Percentiles rank a stretch among this genome's conserved stretches.
Evolutionary conservation across 2,888 invertebrate species (phyloP).

Genomic region (Linnaemya tessellans): DNA sequence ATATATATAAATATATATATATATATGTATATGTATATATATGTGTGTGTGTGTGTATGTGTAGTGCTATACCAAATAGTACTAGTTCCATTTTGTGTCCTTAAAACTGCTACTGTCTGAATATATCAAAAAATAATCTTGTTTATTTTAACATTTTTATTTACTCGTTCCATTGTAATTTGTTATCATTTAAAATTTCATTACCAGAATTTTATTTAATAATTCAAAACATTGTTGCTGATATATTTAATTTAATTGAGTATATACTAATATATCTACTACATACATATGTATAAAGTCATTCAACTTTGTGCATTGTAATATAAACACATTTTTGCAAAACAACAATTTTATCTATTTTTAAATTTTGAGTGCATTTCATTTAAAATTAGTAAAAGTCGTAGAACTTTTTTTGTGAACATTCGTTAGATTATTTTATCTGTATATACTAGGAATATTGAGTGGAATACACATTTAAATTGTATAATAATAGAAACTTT

Average conservation of each 20-base stretch:
- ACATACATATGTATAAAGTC: constrained; percentile 21
- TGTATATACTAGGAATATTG: constrained; percentile 29
- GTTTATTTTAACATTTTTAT: constrained; percentile 35
- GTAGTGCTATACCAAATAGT: too few relatives aligned
- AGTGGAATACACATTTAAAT: constrained; percentile 54
- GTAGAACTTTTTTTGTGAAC: constrained; percentile 43
- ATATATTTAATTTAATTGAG: constrained; percentile 22
- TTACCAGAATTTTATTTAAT: constrained; percentile 27
- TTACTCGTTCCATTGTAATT: constrained; percentile 59
- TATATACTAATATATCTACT: constrained; percentile 2
- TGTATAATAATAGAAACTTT: constrained; percentile 52
- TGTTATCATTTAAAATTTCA: constrained; percentile 25
- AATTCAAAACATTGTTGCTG: constrained; percentile 40
- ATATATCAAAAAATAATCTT: not conserved
- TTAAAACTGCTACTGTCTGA: not conserved
- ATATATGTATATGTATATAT: too few relatives aligned
- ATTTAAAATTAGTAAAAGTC: constrained; percentile 41
- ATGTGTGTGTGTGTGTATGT: too few relatives aligned
- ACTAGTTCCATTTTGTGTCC: not conserved
- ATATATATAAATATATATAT: too few relatives aligned
- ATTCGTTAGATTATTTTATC: constrained; percentile 41
- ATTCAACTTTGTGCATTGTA: constrained; percentile 66
- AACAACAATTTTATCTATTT: constrained; percentile 52
- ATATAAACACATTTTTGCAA: constrained; percentile 46
- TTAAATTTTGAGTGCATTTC: constrained; percentile 62